Conservation (phyloP, 2,797 vertebrate genomes). For the Neomorphus geoffroyi region DNA sequence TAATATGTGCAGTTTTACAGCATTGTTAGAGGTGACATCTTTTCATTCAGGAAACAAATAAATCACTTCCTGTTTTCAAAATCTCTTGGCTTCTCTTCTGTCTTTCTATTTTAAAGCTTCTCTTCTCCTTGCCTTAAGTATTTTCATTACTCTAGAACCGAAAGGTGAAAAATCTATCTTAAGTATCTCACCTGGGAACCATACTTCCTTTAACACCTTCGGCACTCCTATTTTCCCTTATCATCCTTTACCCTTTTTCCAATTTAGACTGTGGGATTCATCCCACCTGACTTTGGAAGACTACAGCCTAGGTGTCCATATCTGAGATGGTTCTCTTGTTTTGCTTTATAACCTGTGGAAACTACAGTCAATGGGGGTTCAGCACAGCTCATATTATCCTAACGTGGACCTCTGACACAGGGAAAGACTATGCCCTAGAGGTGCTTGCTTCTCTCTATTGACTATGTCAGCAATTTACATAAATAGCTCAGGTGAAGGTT, state of each 20-base stretch:
- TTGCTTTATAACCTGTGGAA: neutral
- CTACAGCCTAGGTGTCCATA: accelerated
- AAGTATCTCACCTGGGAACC: neutral
- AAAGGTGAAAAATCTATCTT: neutral
- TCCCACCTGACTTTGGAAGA: neutral
- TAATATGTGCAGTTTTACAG: neutral
- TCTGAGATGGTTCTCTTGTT: neutral
- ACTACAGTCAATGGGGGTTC: neutral
- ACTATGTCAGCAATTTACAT: neutral
- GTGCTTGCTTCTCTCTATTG: neutral
- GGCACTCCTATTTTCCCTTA: neutral
- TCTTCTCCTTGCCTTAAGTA: neutral
- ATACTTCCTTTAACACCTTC: neutral
- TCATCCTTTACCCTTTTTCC: neutral
- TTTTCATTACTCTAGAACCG: neutral
- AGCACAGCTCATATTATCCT: neutral
- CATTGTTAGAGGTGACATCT: neutral
- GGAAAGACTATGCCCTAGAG: neutral
- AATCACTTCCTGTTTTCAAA: neutral
- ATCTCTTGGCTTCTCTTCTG: neutral
- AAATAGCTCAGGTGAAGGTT: neutral
- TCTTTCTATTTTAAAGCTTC: neutral
- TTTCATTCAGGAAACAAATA: neutral
- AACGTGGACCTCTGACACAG: neutral
- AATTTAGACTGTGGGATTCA: neutral